Base-by-base conservation (phyloP, 2,797 vertebrate species). In the Chanos chanos region DNA sequence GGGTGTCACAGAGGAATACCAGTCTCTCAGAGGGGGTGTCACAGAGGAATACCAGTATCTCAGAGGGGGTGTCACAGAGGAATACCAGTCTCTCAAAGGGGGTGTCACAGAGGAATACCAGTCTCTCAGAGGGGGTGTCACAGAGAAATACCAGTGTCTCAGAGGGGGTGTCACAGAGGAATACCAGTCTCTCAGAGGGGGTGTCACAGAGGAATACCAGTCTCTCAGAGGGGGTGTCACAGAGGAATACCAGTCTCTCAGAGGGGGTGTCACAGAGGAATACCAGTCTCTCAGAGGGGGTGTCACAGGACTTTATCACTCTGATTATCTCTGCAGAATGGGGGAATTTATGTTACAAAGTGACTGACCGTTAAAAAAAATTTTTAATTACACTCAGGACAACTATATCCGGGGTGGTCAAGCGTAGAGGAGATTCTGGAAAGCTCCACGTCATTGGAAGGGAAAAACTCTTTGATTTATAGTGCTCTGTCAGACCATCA, bases 271-370 rank as follows among this genome's bases (percentile, higher is more conserved):
- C 21, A 16, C 44, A 36, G 44, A 31, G 41, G 64, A 60, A 60
- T 52, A 82, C 79, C 75, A 73, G 83, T 88, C 87, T 92, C 34
- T 89, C 91, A 90, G 90, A 86, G 74, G 88, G 93, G 94, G 92
- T 93, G 92, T 91, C 90, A 87, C 91, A 94, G 93, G 93, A 93
- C 94, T 93, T 95, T 96, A 96, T 95, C 89, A 94, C 97, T 94
- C 93, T 93, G 93, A 96, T 96, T 94, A 95, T 95, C 91, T 91
- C 91, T 79, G 87, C n/a, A 91, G 87, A 90, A 91, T 91, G 89
- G 89, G 88, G 87, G 88, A 87, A 89, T 87, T 85, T 85, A 56
- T 85, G 85, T 79, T 89, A 43, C 33, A 58, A 60, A 47, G 21
- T 47, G 49, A 5, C 25, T 13, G 22, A 51, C 53, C 36, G 34